These are phyloP conservation scores for Anarsia innoxiella DNA, from an alignment of 2,888 invertebrate genomes.

Conservation along the genomic window DNA sequence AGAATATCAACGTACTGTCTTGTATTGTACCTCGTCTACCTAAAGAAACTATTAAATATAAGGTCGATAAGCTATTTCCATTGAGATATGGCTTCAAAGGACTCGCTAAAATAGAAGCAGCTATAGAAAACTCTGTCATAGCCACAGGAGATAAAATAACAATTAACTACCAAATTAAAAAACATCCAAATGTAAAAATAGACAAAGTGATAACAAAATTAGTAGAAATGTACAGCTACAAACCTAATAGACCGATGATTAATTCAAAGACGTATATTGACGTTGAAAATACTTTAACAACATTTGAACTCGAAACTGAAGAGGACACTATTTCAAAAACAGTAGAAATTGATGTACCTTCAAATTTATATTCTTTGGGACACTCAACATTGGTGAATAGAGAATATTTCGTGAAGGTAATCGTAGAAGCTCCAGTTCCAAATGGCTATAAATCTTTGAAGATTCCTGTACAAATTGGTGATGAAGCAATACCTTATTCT, in stretches of 20 bases:
- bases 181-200: not conserved
- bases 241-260: constrained; percentile 6
- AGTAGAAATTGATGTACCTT: constrained; percentile 1
- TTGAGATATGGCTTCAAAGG: too few relatives aligned
- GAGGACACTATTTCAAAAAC: not conserved
- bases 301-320: not conserved
- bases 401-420: constrained; percentile 1
- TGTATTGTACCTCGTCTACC: not conserved
- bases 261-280: not conserved
- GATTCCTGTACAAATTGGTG: constrained; percentile 5
- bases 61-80: too few relatives aligned
- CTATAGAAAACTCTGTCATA: constrained; percentile 4
- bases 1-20: constrained; percentile 1
- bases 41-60: not conserved
- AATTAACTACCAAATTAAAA: not conserved
- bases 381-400: not conserved
- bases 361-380: not conserved
- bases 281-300: not conserved
- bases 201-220: not conserved
- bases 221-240: not conserved
- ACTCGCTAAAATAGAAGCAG: not conserved
- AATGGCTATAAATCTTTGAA: not conserved
- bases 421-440: not conserved
- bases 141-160: not conserved
- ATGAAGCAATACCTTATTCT: not conserved